These are phyloP conservation scores for Coptodon rendalli DNA, from an alignment of 2,113 vertebrate species.

Conservation along the genomic window DNA sequence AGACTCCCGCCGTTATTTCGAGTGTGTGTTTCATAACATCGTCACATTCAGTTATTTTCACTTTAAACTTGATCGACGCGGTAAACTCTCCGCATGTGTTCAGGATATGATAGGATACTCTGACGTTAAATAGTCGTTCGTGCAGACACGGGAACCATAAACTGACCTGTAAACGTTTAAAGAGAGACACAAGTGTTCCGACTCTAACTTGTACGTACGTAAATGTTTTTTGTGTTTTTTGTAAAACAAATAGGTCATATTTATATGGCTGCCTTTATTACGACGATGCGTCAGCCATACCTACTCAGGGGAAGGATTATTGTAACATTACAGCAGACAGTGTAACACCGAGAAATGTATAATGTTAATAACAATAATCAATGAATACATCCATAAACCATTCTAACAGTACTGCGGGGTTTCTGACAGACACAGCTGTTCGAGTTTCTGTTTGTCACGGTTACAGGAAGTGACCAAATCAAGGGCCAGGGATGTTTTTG, in stretches of 20 bases:
- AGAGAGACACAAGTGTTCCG: neutral
- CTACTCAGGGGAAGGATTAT: neutral
- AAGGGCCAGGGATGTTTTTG: neutral
- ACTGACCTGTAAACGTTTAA: neutral
- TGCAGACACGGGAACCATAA: neutral
- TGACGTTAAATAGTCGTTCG: neutral
- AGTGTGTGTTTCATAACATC: neutral
- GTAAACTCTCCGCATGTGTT: neutral
- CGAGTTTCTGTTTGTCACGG: neutral
- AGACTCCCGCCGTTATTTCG: neutral
- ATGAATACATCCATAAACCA: neutral
- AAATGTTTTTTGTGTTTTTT: neutral
- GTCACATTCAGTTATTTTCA: neutral
- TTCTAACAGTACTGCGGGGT: neutral
- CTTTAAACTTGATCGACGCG: rapidly evolving
- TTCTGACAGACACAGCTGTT: neutral
- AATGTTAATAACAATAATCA: neutral
- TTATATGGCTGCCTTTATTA: neutral
- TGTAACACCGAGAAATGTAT: rapidly evolving
- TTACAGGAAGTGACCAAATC: neutral
- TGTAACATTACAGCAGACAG: neutral
- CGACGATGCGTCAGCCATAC: rapidly evolving
- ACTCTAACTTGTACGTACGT: neutral
- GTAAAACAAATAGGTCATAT: neutral
- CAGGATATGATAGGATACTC: neutral